Evolutionary conservation across 92 coral and sea anemone species (phyloP).

Genomic region (Metridium senile): DNA sequence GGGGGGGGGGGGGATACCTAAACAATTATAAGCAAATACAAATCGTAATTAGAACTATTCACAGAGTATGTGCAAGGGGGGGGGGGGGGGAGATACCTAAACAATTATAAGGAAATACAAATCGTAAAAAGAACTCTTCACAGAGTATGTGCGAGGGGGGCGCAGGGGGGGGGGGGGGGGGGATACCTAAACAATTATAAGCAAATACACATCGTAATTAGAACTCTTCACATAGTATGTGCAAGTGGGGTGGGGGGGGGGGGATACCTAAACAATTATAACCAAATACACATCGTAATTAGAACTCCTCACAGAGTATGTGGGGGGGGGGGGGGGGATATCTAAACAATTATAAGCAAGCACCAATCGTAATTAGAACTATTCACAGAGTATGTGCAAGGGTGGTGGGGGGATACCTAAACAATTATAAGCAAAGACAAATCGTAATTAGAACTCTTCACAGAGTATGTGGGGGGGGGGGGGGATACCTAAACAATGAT

Average conservation of each 20-base stretch:
- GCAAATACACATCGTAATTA: neutral
- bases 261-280: conserved; percentile 51
- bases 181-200: conserved; percentile 47
- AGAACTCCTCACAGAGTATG: neutral
- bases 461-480: too few relatives aligned
- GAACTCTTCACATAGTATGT: neutral
- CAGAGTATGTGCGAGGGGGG: too few relatives aligned
- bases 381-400: neutral
- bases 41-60: neutral
- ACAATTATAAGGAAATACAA: neutral
- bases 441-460: neutral
- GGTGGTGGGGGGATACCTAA: too few relatives aligned
- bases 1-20: too few relatives aligned
- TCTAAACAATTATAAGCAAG: conserved; percentile 38
- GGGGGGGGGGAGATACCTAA: too few relatives aligned
- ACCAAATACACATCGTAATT: neutral
- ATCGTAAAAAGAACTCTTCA: neutral
- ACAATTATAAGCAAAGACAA: neutral
- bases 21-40: neutral
- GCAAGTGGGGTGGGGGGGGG: too few relatives aligned
- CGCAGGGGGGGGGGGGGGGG: too few relatives aligned
- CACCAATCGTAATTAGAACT: neutral
- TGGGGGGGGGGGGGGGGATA: too few relatives aligned
- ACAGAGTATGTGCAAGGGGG: too few relatives aligned
- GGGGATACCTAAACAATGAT: conserved; percentile 51